A percentile compares a stretch with the other conserved stretches of the same genome.
These are phyloP conservation scores for Coelogynopora nodosa DNA, from an alignment of 2,888 invertebrate genomes.

Conservation along the genomic window DNA sequence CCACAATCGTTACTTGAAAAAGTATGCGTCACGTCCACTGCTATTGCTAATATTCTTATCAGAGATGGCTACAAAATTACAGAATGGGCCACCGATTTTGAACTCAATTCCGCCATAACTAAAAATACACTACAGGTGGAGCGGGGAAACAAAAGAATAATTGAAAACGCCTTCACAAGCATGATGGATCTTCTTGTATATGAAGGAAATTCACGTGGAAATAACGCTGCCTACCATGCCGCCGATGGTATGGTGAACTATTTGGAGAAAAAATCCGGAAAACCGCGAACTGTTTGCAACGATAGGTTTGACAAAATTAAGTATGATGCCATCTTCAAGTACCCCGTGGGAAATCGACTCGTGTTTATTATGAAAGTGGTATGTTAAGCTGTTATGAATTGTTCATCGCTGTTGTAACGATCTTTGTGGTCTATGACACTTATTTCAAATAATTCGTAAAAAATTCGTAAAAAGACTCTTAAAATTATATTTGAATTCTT, in stretches of 20 bases:
- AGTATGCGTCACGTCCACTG: too few relatives aligned
- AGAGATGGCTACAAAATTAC: neutral
- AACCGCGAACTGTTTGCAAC: neutral
- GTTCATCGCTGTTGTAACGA: too few relatives aligned
- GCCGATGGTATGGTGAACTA: neutral
- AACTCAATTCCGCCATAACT: neutral
- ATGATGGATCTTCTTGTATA: neutral
- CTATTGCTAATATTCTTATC: too few relatives aligned
- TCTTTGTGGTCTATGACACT: too few relatives aligned
- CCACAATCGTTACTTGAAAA: too few relatives aligned
- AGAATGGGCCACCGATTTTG: neutral
- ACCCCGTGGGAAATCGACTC: neutral
- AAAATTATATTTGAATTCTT: too few relatives aligned
- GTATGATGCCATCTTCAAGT: neutral
- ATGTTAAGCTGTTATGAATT: too few relatives aligned
- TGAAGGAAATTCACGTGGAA: too few relatives aligned
- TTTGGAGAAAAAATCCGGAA: neutral
- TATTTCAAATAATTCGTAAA: too few relatives aligned
- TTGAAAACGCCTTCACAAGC: neutral
- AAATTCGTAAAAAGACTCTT: too few relatives aligned
- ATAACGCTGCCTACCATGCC: neutral
- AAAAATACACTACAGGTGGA: neutral
- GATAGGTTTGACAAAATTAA: neutral
- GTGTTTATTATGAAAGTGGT: neutral
- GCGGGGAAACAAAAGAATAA: neutral